Evolutionary conservation across 2,797 vertebrate species (phyloP).

Genomic region (Pseudomugil tenellus): DNA sequence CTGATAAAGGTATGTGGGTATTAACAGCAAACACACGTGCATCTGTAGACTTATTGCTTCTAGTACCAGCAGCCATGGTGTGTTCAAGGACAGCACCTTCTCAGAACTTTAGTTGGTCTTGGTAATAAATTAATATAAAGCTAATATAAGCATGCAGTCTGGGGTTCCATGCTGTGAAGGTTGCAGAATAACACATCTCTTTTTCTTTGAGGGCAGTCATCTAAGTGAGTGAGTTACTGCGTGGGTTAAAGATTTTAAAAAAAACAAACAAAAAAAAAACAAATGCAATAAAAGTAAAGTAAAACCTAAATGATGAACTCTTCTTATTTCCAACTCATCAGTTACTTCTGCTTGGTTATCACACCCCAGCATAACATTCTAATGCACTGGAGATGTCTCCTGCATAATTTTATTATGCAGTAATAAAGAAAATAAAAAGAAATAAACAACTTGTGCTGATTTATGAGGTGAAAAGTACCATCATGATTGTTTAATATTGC

Average conservation of each 20-base stretch:
- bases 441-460: too few species aligned
- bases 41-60: slow-evolving; percentile 20
- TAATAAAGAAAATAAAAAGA: neutral
- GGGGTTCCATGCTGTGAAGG: slow-evolving; percentile 31
- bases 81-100: slow-evolving; percentile 46
- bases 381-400: neutral
- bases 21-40: neutral
- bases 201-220: neutral
- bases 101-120: slow-evolving; percentile 12
- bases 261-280: neutral
- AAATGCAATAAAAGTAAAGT: too few species aligned
- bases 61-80: slow-evolving; percentile 26
- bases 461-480: neutral
- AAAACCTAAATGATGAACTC: neutral
- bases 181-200: slow-evolving; percentile 27
- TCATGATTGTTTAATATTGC: neutral
- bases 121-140: slow-evolving; percentile 1
- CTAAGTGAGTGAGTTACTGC: neutral
- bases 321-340: neutral
- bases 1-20: slow-evolving; percentile 51
- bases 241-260: too few species aligned
- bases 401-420: neutral
- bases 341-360: neutral
- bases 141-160: neutral
- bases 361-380: neutral